Evolutionary conservation across 2,797 vertebrate genomes (phyloP).

Genomic region (Rhabdophis nuchalis): DNA sequence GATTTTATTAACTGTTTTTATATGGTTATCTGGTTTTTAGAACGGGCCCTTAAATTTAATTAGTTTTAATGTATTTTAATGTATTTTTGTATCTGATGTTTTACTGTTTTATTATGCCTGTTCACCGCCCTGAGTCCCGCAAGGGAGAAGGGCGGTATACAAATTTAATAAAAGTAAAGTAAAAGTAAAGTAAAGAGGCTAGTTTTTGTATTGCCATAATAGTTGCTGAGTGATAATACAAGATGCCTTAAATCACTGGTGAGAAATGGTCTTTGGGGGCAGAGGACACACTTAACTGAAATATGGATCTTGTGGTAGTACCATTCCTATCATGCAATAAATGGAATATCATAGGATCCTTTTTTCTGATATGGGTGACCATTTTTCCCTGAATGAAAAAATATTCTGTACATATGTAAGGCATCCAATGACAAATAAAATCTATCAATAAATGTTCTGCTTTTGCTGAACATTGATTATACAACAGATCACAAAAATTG

Average conservation of each 20-base stretch:
- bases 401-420: slow-evolving; percentile 27
- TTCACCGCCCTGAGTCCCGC: no score
- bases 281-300: background rate
- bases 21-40: no score
- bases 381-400: slow-evolving; percentile 37
- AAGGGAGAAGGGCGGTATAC: no score
- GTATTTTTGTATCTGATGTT: no score
- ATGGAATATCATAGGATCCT: slow-evolving; percentile 13
- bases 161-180: no score
- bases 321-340: background rate
- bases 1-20: no score
- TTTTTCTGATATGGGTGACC: slow-evolving; percentile 41
- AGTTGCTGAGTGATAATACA: background rate
- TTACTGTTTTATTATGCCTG: no score
- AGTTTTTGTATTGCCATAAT: background rate
- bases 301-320: background rate
- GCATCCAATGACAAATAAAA: background rate
- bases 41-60: no score
- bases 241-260: background rate
- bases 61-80: no score
- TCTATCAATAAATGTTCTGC: slow-evolving; percentile 15
- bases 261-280: background rate
- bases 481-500: slow-evolving; percentile 16
- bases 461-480: slow-evolving; percentile 9
- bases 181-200: background rate